Evolutionary conservation across 2,113 vertebrate species (phyloP).

Genomic region (Podiceps cristatus): DNA sequence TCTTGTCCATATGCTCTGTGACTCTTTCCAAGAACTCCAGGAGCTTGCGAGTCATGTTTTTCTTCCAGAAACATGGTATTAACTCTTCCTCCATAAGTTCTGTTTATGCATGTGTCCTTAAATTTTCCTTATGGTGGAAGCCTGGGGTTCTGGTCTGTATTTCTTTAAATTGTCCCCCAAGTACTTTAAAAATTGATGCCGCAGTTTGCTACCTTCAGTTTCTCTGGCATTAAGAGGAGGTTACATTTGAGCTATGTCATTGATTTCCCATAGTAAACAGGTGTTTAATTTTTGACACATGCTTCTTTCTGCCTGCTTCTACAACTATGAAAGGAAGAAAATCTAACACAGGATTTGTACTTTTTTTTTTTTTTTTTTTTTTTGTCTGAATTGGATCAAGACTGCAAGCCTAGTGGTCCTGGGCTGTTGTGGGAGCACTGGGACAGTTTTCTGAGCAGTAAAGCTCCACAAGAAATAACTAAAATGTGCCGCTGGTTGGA

Average conservation of each 20-base stretch:
- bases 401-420: not conserved
- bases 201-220: not conserved
- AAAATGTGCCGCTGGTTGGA: not conserved
- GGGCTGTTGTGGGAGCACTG: not conserved
- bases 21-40: not conserved
- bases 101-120: not conserved
- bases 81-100: conserved; percentile 5
- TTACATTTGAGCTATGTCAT: not conserved
- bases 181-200: not conserved
- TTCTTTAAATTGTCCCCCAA: not conserved
- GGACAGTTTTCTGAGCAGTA: not conserved
- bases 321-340: not conserved
- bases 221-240: not conserved
- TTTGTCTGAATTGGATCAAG: not conserved
- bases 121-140: not conserved
- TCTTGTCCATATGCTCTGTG: not conserved
- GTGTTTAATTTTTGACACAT: not conserved
- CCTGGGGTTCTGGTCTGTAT: not conserved
- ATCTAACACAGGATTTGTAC: not conserved
- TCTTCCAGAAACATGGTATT: not conserved
- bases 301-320: not conserved
- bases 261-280: not conserved
- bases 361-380: not conserved
- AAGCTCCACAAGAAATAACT: not conserved
- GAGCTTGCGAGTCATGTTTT: not conserved